phyloP scores from a whole-genome alignment of 2,113 vertebrate species.

The Ovibos moschatus region DNA sequence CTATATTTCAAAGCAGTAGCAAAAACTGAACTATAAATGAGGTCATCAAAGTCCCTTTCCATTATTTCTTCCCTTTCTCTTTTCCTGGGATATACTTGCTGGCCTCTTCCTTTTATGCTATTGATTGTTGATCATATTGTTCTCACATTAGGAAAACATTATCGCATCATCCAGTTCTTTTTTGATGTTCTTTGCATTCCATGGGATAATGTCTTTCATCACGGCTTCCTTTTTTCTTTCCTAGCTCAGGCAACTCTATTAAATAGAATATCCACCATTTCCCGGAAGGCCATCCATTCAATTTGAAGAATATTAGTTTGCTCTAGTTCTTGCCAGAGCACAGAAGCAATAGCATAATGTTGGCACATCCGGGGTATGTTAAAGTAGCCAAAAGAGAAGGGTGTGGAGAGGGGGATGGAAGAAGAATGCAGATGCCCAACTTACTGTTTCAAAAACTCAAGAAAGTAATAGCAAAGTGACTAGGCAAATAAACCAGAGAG shows the following conservation, averaged over 20 bases:
- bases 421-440: not conserved
- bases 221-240: not conserved
- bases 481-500: not conserved
- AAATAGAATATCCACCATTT: slow-evolving; percentile 18
- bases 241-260: not conserved
- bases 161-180: not conserved
- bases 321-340: not conserved
- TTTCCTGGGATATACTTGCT: not conserved
- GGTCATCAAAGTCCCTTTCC: not conserved
- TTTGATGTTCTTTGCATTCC: slow-evolving; percentile 16
- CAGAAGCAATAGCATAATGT: not conserved
- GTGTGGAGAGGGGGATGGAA: not conserved
- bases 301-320: slow-evolving; percentile 26
- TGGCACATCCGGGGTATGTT: not conserved
- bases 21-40: not conserved
- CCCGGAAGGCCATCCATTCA: slow-evolving; percentile 22
- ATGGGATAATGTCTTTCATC: not conserved
- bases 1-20: not conserved
- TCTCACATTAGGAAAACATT: not conserved
- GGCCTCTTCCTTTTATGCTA: not conserved
- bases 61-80: not conserved
- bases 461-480: not conserved
- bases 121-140: not conserved
- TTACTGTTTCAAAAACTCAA: not conserved
- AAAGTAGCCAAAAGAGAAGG: not conserved